Conservation (phyloP, 1,140 invertebrate genomes). For the Anadara kagoshimensis region DNA sequence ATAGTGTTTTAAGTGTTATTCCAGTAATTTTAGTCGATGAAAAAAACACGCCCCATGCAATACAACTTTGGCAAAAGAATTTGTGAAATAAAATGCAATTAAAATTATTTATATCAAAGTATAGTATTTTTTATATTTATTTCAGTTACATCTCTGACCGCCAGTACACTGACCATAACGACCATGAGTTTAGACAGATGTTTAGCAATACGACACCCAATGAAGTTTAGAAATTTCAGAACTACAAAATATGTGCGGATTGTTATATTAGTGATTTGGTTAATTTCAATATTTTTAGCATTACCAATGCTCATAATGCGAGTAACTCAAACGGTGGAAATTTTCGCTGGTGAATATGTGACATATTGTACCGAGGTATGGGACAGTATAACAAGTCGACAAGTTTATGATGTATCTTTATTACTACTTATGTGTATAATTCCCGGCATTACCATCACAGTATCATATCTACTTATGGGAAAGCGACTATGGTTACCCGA, state of each 20-base stretch:
- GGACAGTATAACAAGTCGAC: constrained; percentile 53
- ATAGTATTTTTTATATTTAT: constrained; percentile 18
- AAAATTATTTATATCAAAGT: no score
- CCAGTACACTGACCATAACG: constrained; percentile 85
- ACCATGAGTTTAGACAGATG: constrained; percentile 86
- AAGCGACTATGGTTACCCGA: constrained; percentile 80
- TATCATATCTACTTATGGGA: constrained; percentile 85
- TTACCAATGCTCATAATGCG: constrained; percentile 79
- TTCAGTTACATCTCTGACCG: constrained; percentile 83
- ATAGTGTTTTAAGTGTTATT: no score
- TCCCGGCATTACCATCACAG: constrained; percentile 80
- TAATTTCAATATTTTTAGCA: constrained; percentile 80
- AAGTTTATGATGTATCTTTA: constrained; percentile 79
- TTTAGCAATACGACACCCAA: constrained; percentile 83
- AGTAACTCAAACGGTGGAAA: constrained; percentile 36
- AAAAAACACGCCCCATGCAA: no score
- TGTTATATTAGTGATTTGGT: constrained; percentile 79
- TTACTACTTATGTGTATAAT: constrained; percentile 83
- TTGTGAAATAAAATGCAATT: no score
- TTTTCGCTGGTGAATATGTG: constrained; percentile 39
- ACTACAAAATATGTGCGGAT: constrained; percentile 76
- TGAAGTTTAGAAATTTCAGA: constrained; percentile 80
- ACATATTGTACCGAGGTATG: constrained; percentile 77
- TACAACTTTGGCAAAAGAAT: no score
- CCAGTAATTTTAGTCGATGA: no score